phyloP scores from a whole-genome alignment of 2,113 vertebrate genomes.

The Tenebrosternarchus preto region DNA sequence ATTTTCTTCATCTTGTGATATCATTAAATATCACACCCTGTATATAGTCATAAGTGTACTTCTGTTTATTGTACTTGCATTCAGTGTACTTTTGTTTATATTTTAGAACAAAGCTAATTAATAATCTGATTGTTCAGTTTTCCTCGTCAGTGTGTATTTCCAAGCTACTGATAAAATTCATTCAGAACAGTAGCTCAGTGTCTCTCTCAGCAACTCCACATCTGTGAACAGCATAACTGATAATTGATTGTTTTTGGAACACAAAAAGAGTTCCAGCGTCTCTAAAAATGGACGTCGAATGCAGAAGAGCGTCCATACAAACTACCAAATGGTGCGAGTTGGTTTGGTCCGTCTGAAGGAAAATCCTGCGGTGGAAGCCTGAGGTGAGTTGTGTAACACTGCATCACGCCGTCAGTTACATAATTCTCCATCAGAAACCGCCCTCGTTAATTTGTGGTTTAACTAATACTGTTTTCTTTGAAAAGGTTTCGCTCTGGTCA shows the following conservation, averaged over 20 bases:
- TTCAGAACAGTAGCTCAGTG: not conserved
- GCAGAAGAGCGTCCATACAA: too few species aligned
- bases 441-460: conserved; percentile 24
- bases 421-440: conserved; percentile 34
- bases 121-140: too few species aligned
- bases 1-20: too few species aligned
- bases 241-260: conserved; percentile 9
- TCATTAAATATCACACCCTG: too few species aligned
- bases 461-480: conserved; percentile 38
- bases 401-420: conserved; percentile 39
- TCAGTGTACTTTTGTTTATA: too few species aligned
- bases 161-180: conserved; percentile 4
- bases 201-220: not conserved
- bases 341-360: conserved; percentile 33
- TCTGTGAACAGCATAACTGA: not conserved
- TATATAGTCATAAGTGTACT: too few species aligned
- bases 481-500: conserved; percentile 33
- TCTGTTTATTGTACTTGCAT: too few species aligned
- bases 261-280: not conserved
- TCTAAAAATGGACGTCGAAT: not conserved
- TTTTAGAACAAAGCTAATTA: too few species aligned
- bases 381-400: conserved; percentile 33
- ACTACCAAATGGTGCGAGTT: not conserved
- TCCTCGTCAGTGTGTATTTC: not conserved
- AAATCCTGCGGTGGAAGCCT: conserved; percentile 44